Base-by-base conservation (phyloP, 2,113 vertebrate species). In the Malurus melanocephalus region DNA sequence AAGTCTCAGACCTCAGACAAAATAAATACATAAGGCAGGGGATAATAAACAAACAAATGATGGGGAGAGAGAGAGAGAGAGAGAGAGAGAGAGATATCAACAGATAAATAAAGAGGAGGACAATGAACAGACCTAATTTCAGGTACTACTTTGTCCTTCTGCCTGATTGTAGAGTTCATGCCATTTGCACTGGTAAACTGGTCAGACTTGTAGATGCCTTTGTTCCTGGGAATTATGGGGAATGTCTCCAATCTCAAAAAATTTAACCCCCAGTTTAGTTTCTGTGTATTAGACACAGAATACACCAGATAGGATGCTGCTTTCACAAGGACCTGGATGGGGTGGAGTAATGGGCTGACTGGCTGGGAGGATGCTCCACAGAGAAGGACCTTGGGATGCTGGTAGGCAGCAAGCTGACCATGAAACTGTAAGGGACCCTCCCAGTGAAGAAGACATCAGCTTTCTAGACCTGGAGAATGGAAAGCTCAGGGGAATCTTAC, bases 221-320 rank as follows among this genome's bases (percentile, higher is more conserved):
- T 83, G 14, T 3, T 80, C 38, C 13, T 38, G 42, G 19, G 77
- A 88, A 65, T 35, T 10, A 53, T 0, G 2, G 16, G 7, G 3
- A 11, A 11, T 5, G 32, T 60, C 23, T 85, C 27, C 12, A 16
- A 3, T 27, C 14, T 35, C 18, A 65, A 40, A 80, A 56, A 64
- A 26, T 11, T 4, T 32, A 76, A 38, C 21, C 60, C 30, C 30
- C 79, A 13, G 7, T 7, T 65, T 51, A 13, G 32, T 51, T 43
- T 79, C 35, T 64, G 8, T 8, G 6, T 77, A 35, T 35, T 35
- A 35, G 35, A 35, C 35, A 35, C 35, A 35, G 35, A 72, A 69
- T 57, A 56, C 4, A 45, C 3, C 1, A 6, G 16, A 26, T 32
- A 10, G 1, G 3, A 1, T 53, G 7, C 8, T 82, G 33, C 8